phyloP scores from a whole-genome alignment of 2,113 vertebrate genomes.

The Buteo buteo region DNA sequence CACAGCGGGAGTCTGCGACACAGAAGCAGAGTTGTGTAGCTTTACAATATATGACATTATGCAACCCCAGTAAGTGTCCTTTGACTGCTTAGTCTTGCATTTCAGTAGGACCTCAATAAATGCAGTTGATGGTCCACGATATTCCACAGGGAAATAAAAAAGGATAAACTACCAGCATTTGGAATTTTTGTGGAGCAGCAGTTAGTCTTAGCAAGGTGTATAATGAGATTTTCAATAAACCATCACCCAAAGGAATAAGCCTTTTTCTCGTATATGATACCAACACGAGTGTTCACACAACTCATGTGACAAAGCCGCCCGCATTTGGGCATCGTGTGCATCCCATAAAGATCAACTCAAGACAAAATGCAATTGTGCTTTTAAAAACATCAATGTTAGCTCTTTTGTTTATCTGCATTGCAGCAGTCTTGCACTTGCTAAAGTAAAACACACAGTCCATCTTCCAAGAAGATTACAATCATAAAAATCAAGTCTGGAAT shows the following conservation, averaged over 20 bases:
- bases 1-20: neutral
- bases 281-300: neutral
- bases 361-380: neutral
- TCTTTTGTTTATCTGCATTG: neutral
- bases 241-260: neutral
- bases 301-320: neutral
- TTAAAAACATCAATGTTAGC: neutral
- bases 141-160: slow-evolving; percentile 41
- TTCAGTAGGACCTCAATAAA: neutral
- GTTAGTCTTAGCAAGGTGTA: neutral
- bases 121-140: fast-evolving
- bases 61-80: neutral
- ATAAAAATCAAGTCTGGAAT: neutral
- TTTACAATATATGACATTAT: neutral
- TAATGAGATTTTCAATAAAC: slow-evolving; percentile 46
- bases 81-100: neutral
- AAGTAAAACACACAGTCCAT: neutral
- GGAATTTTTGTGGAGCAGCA: neutral
- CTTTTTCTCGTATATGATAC: neutral
- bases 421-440: neutral
- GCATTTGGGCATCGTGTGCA: neutral
- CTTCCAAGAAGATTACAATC: neutral
- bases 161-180: neutral
- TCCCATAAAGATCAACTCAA: neutral
- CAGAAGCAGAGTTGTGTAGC: neutral